Evolutionary conservation across 2,113 vertebrate species (phyloP).

Genomic region (Salvelinus sp.): DNA sequence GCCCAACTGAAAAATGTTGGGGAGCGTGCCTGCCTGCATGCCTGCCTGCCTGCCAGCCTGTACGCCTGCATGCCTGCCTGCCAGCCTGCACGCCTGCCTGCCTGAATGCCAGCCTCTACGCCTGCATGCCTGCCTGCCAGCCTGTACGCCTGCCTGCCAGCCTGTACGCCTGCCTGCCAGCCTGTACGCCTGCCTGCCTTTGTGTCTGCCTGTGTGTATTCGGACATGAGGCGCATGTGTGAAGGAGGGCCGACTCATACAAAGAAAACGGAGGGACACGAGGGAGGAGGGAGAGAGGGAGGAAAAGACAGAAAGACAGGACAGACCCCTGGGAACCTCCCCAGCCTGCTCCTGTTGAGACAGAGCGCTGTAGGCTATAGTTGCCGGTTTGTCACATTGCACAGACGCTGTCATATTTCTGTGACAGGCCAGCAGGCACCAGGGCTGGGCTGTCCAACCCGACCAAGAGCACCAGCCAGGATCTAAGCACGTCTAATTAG

Average conservation of each 20-base stretch:
- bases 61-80: neutral
- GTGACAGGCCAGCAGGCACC: neutral
- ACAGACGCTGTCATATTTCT: constrained; percentile 4
- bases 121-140: neutral
- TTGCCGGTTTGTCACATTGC: neutral
- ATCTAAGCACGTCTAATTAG: neutral
- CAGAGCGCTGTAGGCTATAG: neutral
- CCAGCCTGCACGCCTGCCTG: neutral
- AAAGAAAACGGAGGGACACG: neutral
- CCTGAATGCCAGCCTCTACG: too few relatives aligned
- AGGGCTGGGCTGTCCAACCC: neutral
- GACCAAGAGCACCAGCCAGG: neutral
- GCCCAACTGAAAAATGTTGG: neutral
- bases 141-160: neutral
- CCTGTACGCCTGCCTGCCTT: neutral
- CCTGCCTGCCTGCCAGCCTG: neutral
- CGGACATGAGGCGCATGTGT: neutral
- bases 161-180: neutral
- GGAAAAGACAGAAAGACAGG: neutral
- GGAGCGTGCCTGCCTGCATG: neutral
- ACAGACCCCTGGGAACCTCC: constrained; percentile 1
- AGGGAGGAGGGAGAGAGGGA: neutral
- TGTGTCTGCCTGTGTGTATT: neutral
- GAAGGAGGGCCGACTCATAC: neutral
- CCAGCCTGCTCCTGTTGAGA: constrained; percentile 1